Evolutionary conservation across 2,797 vertebrate genomes (phyloP).

Genomic region (Sebastes minor): DNA sequence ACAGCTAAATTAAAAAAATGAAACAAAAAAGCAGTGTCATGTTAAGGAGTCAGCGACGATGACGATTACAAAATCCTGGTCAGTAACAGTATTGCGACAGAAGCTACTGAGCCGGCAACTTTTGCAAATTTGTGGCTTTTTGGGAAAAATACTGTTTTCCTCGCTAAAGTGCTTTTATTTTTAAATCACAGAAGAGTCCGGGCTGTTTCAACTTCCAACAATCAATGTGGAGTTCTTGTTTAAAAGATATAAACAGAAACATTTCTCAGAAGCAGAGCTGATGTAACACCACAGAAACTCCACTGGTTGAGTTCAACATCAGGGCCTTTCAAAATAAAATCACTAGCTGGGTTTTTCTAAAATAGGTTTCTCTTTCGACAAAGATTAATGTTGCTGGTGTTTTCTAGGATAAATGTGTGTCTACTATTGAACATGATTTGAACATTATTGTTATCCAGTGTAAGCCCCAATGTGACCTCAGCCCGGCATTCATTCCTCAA

Average conservation of each 20-base stretch:
- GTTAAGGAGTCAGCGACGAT: background rate
- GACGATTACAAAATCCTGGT: conserved; percentile 17
- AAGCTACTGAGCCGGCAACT: background rate
- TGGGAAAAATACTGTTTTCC: conserved; percentile 16
- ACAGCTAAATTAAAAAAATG: background rate
- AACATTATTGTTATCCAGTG: background rate
- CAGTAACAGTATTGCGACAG: conserved; percentile 4
- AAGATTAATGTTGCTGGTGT: background rate
- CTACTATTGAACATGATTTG: background rate
- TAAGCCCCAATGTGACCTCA: background rate
- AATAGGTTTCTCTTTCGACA: background rate
- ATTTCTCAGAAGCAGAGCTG: background rate
- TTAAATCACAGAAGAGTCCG: background rate
- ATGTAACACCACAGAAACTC: background rate
- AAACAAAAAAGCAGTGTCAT: background rate
- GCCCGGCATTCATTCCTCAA: background rate
- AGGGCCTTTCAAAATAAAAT: background rate
- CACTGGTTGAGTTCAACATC: background rate
- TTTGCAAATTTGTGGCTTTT: conserved; percentile 5
- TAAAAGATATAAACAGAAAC: background rate
- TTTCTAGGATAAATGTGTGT: background rate
- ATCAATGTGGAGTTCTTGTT: background rate
- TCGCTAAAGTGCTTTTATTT: conserved; percentile 38
- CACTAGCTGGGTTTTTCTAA: background rate
- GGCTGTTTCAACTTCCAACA: background rate